Evolutionary conservation across 2,888 invertebrate species (phyloP).

Genomic region (Dyspetes luteomarginatus): DNA sequence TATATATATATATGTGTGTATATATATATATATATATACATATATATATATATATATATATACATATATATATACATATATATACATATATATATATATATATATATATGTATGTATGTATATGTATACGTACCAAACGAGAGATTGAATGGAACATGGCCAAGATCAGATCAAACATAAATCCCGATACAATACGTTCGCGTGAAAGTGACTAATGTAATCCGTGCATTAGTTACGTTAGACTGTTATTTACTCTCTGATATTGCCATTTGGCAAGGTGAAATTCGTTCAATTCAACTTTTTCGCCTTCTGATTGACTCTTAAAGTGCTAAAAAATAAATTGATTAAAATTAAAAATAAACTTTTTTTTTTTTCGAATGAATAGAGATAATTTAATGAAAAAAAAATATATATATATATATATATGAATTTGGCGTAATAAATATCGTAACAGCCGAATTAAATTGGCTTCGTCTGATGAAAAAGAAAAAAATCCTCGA

Average conservation of each 20-base stretch:
- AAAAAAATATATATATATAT: background rate
- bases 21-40: conserved; percentile 40
- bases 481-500: too few species aligned
- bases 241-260: background rate
- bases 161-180: conserved; percentile 63
- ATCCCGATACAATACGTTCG: conserved; percentile 42
- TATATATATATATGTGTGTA: background rate
- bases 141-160: conserved; percentile 65
- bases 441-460: background rate
- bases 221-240: background rate
- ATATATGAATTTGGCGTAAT: background rate
- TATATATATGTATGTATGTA: conserved; percentile 41
- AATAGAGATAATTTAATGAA: too few species aligned
- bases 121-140: conserved; percentile 32
- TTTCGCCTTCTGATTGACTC: too few species aligned
- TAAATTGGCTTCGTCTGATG: too few species aligned
- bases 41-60: conserved; percentile 42
- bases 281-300: background rate
- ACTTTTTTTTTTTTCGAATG: too few species aligned
- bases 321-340: too few species aligned
- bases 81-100: background rate
- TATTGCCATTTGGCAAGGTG: background rate
- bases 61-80: conserved; percentile 34
- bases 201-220: conserved; percentile 17
- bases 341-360: too few species aligned